These are phyloP conservation scores for Bombus cullumanus DNA, from an alignment of 1,140 invertebrate genomes.

Conservation along the genomic window DNA sequence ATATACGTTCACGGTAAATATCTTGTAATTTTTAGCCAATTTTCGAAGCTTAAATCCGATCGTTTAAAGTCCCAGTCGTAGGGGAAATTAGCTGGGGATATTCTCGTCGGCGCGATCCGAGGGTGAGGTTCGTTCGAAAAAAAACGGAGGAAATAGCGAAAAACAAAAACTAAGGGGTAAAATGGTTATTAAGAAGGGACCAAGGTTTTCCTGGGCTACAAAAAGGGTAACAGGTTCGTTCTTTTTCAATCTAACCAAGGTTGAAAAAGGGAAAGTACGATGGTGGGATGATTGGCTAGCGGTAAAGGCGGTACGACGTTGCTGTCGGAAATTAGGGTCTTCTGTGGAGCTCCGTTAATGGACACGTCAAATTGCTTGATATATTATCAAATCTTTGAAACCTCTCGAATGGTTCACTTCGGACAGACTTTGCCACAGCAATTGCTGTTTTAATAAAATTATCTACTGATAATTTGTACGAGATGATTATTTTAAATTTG, in stretches of 20 bases:
- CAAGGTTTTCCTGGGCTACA: slow-evolving; percentile 28
- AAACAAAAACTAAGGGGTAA: slow-evolving; percentile 41
- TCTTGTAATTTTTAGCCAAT: no score
- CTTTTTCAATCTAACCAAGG: slow-evolving; percentile 28
- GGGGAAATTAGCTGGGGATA: not conserved
- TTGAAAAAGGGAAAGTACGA: slow-evolving; percentile 20
- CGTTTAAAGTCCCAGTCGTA: not conserved
- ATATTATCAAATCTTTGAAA: slow-evolving; percentile 49
- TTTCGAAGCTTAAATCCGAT: not conserved
- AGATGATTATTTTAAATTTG: not conserved
- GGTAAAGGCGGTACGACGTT: slow-evolving; percentile 19
- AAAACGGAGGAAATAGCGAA: not conserved
- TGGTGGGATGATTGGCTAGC: slow-evolving; percentile 37
- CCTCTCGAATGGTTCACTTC: no score
- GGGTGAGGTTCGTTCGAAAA: not conserved
- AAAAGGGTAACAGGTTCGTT: slow-evolving; percentile 18
- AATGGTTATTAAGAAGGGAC: slow-evolving; percentile 66
- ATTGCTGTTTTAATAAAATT: not conserved
- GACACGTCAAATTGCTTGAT: slow-evolving; percentile 66
- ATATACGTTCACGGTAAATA: no score
- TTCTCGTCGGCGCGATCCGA: not conserved
- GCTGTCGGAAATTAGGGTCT: slow-evolving; percentile 64
- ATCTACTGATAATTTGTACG: not conserved
- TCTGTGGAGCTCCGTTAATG: slow-evolving; percentile 53
- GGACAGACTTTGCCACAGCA: no score